Percentiles rank a stretch among this genome's conserved stretches.
Conservation (phyloP, 1,140 invertebrate genomes). For the Bombus breviceps region DNA sequence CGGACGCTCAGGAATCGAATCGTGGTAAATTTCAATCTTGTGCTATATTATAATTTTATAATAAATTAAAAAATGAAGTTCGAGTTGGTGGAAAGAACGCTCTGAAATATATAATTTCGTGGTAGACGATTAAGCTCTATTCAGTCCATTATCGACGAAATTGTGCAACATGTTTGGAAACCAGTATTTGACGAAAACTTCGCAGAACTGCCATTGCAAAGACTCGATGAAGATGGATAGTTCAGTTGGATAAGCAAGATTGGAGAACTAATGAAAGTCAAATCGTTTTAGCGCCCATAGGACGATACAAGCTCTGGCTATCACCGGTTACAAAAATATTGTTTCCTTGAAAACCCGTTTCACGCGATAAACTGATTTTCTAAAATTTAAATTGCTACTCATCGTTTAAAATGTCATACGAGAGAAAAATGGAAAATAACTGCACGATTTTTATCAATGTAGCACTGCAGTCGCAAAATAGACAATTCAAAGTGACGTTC, state of each 20-base stretch:
- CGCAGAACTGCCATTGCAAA: background rate
- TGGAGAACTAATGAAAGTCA: background rate
- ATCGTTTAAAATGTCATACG: background rate
- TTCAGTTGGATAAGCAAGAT: background rate
- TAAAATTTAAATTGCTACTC: background rate
- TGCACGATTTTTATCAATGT: too few relatives aligned
- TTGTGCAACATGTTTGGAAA: background rate
- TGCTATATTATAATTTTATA: background rate
- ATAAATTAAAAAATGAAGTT: accelerated
- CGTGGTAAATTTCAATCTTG: background rate
- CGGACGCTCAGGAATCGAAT: background rate
- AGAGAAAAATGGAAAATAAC: too few relatives aligned
- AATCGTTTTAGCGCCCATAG: background rate
- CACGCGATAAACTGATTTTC: background rate
- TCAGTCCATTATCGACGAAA: background rate
- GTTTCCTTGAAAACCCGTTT: background rate
- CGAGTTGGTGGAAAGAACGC: background rate
- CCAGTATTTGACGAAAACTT: background rate
- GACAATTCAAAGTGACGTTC: too few relatives aligned
- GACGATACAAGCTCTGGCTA: background rate
- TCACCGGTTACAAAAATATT: too few relatives aligned
- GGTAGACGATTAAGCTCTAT: too few relatives aligned
- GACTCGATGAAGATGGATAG: background rate
- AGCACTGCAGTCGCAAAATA: too few relatives aligned
- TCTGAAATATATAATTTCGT: too few relatives aligned